phyloP scores from a whole-genome alignment of 2,797 vertebrate genomes.

The Psittacula derbiana region DNA sequence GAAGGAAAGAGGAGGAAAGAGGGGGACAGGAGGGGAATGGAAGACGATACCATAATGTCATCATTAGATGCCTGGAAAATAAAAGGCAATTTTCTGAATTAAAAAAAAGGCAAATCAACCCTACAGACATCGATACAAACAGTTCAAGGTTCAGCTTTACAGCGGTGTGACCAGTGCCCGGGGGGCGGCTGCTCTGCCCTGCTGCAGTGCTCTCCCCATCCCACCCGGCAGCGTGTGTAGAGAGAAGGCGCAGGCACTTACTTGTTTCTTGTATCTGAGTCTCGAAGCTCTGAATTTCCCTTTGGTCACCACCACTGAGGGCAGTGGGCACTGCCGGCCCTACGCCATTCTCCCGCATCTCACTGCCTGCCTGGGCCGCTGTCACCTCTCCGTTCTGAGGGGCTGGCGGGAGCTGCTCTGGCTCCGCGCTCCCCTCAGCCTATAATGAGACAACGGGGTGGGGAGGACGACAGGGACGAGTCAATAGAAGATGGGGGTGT shows the following conservation, averaged over 20 bases:
- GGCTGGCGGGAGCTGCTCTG: slow-evolving; percentile 70
- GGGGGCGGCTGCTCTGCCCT: background rate
- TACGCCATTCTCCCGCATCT: slow-evolving; percentile 85
- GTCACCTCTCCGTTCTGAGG: slow-evolving; percentile 72
- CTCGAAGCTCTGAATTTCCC: slow-evolving; percentile 88
- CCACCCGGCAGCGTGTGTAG: background rate
- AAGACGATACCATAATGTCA: slow-evolving; percentile 90
- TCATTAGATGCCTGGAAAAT: slow-evolving; percentile 99
- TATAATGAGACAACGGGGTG: slow-evolving; percentile 80
- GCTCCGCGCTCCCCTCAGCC: slow-evolving; percentile 84
- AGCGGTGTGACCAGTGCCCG: slow-evolving; percentile 16
- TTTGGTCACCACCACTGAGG: slow-evolving; percentile 79
- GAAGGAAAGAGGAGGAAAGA: slow-evolving; percentile 7
- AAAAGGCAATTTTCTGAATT: slow-evolving; percentile 85
- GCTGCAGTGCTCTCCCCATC: background rate
- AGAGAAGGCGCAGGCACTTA: slow-evolving; percentile 76
- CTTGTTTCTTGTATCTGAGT: slow-evolving; percentile 94
- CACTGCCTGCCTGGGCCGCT: slow-evolving; percentile 66
- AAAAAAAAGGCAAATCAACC: slow-evolving; percentile 19
- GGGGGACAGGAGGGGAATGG: slow-evolving; percentile 71
- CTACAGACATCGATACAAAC: background rate
- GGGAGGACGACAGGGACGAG: slow-evolving; percentile 53
- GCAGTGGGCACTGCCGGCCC: slow-evolving; percentile 77
- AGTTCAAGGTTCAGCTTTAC: background rate
- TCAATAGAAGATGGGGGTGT: slow-evolving; percentile 60